These are phyloP conservation scores for Operophtera brumata DNA, from an alignment of 2,888 invertebrate species.

Conservation along the genomic window DNA sequence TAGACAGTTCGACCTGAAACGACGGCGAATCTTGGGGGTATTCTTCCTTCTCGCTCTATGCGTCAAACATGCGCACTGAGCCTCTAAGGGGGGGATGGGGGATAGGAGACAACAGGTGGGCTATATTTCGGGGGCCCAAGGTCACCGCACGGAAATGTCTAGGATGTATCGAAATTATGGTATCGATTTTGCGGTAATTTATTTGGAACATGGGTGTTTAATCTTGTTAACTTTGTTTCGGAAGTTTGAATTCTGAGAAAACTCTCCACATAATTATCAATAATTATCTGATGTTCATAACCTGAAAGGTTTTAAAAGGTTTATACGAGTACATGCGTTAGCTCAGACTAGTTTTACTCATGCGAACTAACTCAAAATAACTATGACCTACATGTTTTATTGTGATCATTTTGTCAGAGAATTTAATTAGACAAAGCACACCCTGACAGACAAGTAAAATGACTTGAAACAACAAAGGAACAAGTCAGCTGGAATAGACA, in stretches of 20 bases:
- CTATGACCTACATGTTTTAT: no score
- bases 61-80: conserved; percentile 71
- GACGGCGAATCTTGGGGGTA: conserved; percentile 46
- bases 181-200: conserved; percentile 65
- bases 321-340: not conserved
- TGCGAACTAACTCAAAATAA: no score
- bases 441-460: conserved; percentile 34
- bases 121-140: conserved; percentile 60
- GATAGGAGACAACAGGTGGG: conserved; percentile 70
- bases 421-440: conserved; percentile 15
- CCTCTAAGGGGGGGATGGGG: conserved; percentile 36
- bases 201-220: conserved; percentile 33
- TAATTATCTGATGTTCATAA: not conserved
- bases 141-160: conserved; percentile 78
- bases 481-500: conserved; percentile 34
- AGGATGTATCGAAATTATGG: conserved; percentile 64
- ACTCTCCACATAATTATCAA: not conserved
- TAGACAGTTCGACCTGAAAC: conserved; percentile 76
- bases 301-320: not conserved
- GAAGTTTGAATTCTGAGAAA: not conserved
- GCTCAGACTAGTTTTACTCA: not conserved
- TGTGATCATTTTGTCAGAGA: not conserved
- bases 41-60: conserved; percentile 55
- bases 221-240: conserved; percentile 1
- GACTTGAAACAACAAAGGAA: conserved; percentile 39